Evolutionary conservation across 1,140 invertebrate genomes (phyloP).

Genomic region (Schmidtea mediterranea): DNA sequence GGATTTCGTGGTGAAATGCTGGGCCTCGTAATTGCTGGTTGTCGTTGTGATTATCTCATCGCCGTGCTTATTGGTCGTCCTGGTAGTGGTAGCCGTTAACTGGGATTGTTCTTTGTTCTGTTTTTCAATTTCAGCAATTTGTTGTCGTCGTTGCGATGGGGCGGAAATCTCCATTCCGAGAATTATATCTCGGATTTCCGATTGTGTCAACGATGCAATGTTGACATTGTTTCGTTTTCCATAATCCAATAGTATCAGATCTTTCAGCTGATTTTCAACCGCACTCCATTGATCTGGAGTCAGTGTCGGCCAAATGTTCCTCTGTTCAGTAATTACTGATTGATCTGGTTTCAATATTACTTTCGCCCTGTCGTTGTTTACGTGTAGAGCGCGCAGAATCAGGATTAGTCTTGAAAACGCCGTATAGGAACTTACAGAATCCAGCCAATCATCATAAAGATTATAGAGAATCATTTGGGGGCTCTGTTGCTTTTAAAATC

Average conservation of each 20-base stretch:
- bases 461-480: slow-evolving; percentile 98
- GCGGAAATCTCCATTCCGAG: slow-evolving; percentile 98
- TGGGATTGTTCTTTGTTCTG: slow-evolving; percentile 97
- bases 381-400: slow-evolving; percentile 78
- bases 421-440: slow-evolving; percentile 33
- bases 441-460: slow-evolving; percentile 95
- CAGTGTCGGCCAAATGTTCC: slow-evolving; percentile 95
- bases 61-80: slow-evolving; percentile 93
- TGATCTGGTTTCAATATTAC: slow-evolving; percentile 93
- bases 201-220: slow-evolving; percentile 86
- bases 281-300: slow-evolving; percentile 98
- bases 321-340: slow-evolving; percentile 85
- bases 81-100: slow-evolving; percentile 78
- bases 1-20: slow-evolving; percentile 86
- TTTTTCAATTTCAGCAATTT: slow-evolving; percentile 98
- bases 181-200: slow-evolving; percentile 86
- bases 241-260: slow-evolving; percentile 90
- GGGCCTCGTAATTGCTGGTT: slow-evolving; percentile 90
- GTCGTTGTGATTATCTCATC: slow-evolving; percentile 97
- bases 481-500: slow-evolving; percentile 85
- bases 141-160: slow-evolving; percentile 83
- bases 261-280: slow-evolving; percentile 74
- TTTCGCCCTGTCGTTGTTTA: slow-evolving; percentile 94
- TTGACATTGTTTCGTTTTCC: slow-evolving; percentile 99
- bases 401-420: slow-evolving; percentile 89